phyloP scores from a whole-genome alignment of 2,888 invertebrate species.

The Desoria tigrina region DNA sequence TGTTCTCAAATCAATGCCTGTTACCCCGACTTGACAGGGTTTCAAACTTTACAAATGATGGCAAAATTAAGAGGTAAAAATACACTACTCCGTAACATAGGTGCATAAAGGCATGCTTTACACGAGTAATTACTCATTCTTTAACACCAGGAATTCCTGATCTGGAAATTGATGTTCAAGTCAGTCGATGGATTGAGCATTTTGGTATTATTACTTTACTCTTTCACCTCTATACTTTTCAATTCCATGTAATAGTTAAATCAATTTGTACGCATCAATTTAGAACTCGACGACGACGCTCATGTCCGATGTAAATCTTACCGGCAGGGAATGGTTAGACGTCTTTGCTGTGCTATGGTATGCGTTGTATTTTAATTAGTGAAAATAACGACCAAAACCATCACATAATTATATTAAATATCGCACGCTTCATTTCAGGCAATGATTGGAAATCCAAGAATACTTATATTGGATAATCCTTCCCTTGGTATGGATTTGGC shows the following conservation, averaged over 20 bases:
- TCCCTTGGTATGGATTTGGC: conserved; percentile 27
- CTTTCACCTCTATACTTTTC: conserved; percentile 2
- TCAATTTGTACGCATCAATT: no score
- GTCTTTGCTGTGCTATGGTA: conserved; percentile 33
- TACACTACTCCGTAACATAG: no score
- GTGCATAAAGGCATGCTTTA: no score
- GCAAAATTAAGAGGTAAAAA: conserved; percentile 31
- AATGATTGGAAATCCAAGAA: conserved; percentile 30
- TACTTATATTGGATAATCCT: conserved; percentile 39
- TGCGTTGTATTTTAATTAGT: not conserved
- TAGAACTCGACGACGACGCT: conserved; percentile 16
- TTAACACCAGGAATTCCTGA: conserved; percentile 31
- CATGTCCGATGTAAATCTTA: conserved; percentile 21
- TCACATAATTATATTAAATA: no score
- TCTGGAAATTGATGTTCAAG: conserved; percentile 32
- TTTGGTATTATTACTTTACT: conserved; percentile 37
- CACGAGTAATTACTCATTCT: no score
- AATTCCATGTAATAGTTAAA: not conserved
- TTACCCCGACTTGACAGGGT: conserved; percentile 31
- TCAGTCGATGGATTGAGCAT: conserved; percentile 31
- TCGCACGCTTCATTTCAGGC: no score
- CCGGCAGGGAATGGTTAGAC: conserved; percentile 23
- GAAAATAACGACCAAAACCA: not conserved
- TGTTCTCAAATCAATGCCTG: conserved; percentile 24
- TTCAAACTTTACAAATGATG: conserved; percentile 37